Conservation (phyloP, 2,113 vertebrate genomes). For the Pimephales promelas region DNA sequence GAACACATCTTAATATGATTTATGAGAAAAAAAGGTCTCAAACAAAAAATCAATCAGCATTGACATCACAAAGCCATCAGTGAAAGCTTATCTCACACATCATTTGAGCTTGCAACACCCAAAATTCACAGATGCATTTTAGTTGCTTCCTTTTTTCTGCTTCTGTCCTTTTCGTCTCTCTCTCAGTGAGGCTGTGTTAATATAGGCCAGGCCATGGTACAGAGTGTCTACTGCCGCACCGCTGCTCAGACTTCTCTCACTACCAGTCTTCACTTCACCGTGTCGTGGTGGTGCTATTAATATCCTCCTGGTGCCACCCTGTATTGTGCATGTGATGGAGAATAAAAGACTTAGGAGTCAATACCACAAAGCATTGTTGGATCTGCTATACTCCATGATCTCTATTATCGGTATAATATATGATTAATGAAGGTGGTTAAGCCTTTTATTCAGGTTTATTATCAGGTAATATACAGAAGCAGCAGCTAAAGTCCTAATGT, state of each 20-base stretch:
- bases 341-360: constrained; percentile 51
- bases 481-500: constrained; percentile 6
- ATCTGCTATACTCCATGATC: neutral
- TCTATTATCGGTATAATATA: constrained; percentile 3
- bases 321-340: constrained; percentile 50
- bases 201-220: constrained; percentile 22
- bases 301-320: constrained; percentile 56
- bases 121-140: neutral
- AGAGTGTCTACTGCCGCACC: constrained; percentile 60
- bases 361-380: constrained; percentile 30
- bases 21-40: neutral
- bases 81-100: neutral
- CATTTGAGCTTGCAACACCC: neutral
- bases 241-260: constrained; percentile 67
- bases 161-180: neutral
- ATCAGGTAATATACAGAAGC: constrained; percentile 8
- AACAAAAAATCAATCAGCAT: neutral
- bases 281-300: constrained; percentile 67
- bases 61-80: neutral
- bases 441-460: constrained; percentile 16
- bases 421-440: constrained; percentile 11
- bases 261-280: constrained; percentile 62
- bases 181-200: constrained; percentile 2
- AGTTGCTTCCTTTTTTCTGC: neutral
- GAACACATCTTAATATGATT: neutral